A percentile compares a stretch with the other conserved stretches of the same genome.
Evolutionary conservation across 1,140 invertebrate species (phyloP).

Genomic region (Aradophagus sp.): DNA sequence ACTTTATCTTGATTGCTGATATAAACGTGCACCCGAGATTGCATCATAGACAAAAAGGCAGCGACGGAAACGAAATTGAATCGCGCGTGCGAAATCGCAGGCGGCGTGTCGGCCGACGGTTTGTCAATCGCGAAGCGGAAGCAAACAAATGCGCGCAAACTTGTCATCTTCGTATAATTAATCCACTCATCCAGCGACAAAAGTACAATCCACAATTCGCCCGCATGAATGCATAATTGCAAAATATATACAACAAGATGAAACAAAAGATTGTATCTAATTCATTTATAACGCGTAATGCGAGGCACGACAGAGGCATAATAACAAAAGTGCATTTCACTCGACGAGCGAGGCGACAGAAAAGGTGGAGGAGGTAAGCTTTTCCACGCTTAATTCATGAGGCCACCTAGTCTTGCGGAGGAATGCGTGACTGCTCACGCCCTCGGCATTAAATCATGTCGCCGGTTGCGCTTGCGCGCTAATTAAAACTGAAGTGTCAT

Average conservation of each 20-base stretch:
- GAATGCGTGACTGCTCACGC: slow-evolving; percentile 57
- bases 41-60: no score
- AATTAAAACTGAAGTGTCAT: slow-evolving; percentile 55
- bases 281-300: slow-evolving; percentile 40
- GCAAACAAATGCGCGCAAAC: slow-evolving; percentile 6
- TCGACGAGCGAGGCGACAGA: slow-evolving; percentile 26
- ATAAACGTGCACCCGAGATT: no score
- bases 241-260: slow-evolving; percentile 37
- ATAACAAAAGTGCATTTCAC: slow-evolving; percentile 51
- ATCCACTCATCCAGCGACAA: slow-evolving; percentile 19
- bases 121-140: no score
- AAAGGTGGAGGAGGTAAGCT: slow-evolving; percentile 21
- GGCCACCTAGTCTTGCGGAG: slow-evolving; percentile 49
- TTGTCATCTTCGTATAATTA: slow-evolving; percentile 24
- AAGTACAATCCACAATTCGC: slow-evolving; percentile 17
- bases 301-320: slow-evolving; percentile 32
- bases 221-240: slow-evolving; percentile 34
- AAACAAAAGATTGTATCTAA: slow-evolving; percentile 49
- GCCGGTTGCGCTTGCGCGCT: slow-evolving; percentile 50
- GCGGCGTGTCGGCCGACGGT: no score
- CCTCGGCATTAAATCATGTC: slow-evolving; percentile 53
- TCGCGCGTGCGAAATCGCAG: no score
- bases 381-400: slow-evolving; percentile 47
- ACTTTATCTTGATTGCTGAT: no score
- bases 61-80: no score